Percentiles rank a stretch among this genome's conserved stretches.
These are phyloP conservation scores for Drosophila watanabei DNA, from an alignment of 1,140 invertebrate genomes.

Conservation along the genomic window DNA sequence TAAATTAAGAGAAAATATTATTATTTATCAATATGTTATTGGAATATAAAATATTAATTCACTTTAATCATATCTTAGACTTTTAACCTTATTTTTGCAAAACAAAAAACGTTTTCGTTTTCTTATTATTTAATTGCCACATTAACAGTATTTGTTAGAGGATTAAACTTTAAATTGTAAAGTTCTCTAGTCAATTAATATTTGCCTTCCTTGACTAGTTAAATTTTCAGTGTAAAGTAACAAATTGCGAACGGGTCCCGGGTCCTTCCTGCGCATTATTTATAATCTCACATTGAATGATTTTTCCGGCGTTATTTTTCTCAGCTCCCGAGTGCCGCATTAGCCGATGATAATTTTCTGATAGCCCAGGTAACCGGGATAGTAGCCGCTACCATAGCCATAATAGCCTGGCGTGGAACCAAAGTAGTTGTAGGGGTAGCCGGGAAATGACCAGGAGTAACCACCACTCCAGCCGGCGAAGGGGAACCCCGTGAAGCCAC, in stretches of 20 bases:
- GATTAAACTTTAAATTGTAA: not conserved
- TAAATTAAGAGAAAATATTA: not conserved
- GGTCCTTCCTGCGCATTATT: conserved; percentile 62
- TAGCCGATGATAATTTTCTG: conserved; percentile 72
- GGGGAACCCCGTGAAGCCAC: conserved; percentile 35
- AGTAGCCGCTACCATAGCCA: conserved; percentile 58
- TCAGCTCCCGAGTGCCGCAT: conserved; percentile 8
- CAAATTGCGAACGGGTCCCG: conserved; percentile 37
- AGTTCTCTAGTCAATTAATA: not conserved
- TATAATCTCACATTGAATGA: conserved; percentile 77
- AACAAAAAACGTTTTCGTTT: no score
- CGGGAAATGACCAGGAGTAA: conserved; percentile 49
- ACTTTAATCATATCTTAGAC: not conserved
- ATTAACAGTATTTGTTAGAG: not conserved
- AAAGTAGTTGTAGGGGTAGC: conserved; percentile 38
- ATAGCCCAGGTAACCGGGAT: conserved; percentile 65
- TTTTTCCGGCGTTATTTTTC: conserved; percentile 1
- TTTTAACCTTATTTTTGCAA: not conserved
- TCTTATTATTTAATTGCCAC: not conserved
- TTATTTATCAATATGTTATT: not conserved
- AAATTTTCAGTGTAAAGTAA: conserved; percentile 23
- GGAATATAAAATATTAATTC: not conserved
- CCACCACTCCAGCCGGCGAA: conserved; percentile 37
- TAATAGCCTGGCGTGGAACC: conserved; percentile 44
- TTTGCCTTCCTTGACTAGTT: not conserved